Evolutionary conservation across 2,888 invertebrate species (phyloP).

Genomic region (Aleiodes testaceus): DNA sequence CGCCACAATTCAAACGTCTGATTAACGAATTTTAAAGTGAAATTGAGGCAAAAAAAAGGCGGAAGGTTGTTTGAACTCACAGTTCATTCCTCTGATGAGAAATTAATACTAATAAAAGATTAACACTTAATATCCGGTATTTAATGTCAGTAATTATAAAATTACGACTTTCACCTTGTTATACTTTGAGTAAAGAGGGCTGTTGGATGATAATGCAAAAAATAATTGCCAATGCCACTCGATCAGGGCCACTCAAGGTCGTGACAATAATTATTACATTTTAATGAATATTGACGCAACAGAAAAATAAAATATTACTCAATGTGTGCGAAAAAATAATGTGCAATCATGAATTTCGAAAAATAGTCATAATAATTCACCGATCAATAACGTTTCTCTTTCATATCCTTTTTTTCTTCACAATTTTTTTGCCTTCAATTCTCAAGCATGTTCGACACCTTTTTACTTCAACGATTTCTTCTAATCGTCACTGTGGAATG

Average conservation of each 20-base stretch:
- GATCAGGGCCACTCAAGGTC: slow-evolving; percentile 19
- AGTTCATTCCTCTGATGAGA: too few species aligned
- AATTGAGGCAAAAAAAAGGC: too few species aligned
- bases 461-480: not conserved
- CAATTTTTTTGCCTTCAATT: not conserved
- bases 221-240: slow-evolving; percentile 15
- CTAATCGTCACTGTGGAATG: slow-evolving; percentile 5
- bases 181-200: not conserved
- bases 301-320: not conserved
- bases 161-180: slow-evolving; percentile 1
- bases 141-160: not conserved
- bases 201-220: slow-evolving; percentile 12
- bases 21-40: too few species aligned
- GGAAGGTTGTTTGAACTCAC: too few species aligned
- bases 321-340: too few species aligned
- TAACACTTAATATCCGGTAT: not conserved
- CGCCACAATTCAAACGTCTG: too few species aligned
- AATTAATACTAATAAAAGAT: too few species aligned
- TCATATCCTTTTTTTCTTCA: too few species aligned
- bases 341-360: too few species aligned
- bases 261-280: not conserved
- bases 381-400: too few species aligned
- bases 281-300: not conserved
- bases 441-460: not conserved
- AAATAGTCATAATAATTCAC: too few species aligned